Evolutionary conservation across 2,797 vertebrate species (phyloP).

Genomic region (Mionectes olivaceus): DNA sequence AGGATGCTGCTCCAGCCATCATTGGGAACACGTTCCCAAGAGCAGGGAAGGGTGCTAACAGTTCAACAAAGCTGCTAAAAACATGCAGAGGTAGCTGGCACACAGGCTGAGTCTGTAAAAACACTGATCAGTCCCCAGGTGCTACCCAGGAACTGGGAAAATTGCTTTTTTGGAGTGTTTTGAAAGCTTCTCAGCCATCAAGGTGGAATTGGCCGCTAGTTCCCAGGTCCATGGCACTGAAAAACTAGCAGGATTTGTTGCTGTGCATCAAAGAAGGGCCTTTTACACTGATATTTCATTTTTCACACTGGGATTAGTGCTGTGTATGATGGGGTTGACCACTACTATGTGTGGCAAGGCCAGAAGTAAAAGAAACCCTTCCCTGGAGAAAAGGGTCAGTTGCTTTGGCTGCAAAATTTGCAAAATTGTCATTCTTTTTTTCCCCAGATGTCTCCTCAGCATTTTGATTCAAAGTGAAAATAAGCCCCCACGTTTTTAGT

Average conservation of each 20-base stretch:
- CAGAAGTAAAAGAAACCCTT: slow-evolving; percentile 3
- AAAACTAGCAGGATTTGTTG: background rate
- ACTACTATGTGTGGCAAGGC: background rate
- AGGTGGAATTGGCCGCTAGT: background rate
- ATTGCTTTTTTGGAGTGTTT: background rate
- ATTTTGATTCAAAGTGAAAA: background rate
- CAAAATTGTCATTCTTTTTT: background rate
- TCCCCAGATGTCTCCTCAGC: background rate
- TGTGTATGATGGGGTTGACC: background rate
- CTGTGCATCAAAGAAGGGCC: background rate
- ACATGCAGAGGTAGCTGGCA: background rate
- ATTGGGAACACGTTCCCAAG: background rate
- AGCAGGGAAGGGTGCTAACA: background rate
- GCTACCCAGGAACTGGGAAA: background rate
- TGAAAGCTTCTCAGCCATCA: background rate
- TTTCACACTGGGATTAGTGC: background rate
- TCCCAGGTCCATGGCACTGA: background rate
- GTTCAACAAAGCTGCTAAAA: background rate
- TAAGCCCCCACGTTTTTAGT: background rate
- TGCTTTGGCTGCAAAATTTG: background rate
- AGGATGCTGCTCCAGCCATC: background rate
- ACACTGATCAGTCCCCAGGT: background rate
- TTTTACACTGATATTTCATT: background rate
- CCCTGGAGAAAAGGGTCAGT: background rate
- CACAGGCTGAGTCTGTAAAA: background rate